These are phyloP conservation scores for Dreissena polymorpha DNA, from an alignment of 1,140 invertebrate genomes.

Conservation along the genomic window DNA sequence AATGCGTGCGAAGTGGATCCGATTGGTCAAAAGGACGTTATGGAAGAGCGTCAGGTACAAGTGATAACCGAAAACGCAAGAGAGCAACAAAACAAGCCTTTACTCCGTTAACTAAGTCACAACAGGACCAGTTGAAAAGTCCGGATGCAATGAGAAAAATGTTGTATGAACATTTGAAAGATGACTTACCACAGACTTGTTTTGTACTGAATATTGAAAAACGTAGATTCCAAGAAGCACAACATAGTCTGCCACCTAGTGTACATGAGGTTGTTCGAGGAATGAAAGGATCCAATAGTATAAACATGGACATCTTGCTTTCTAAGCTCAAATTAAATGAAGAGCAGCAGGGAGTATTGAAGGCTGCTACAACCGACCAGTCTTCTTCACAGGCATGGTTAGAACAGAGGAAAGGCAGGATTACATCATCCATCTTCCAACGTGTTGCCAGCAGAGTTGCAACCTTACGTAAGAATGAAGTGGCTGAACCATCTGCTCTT, in stretches of 20 bases:
- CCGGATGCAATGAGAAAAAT: too few relatives aligned
- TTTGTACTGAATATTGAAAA: too few relatives aligned
- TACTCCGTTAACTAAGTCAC: too few relatives aligned
- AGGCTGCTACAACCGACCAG: conserved; percentile 1
- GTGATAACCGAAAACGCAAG: background rate
- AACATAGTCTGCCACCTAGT: too few relatives aligned
- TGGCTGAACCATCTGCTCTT: background rate
- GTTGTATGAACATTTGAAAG: too few relatives aligned
- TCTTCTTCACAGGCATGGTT: background rate
- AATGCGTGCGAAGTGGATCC: background rate
- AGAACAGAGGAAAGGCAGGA: conserved; percentile 19
- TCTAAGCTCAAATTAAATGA: background rate
- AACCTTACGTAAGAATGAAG: conserved; percentile 12
- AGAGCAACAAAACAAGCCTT: background rate
- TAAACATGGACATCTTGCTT: background rate
- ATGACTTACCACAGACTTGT: too few relatives aligned
- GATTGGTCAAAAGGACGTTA: background rate
- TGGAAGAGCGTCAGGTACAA: too few relatives aligned
- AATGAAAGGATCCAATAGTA: background rate
- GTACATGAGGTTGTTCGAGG: background rate
- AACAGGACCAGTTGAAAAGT: too few relatives aligned
- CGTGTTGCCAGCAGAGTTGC: conserved; percentile 9
- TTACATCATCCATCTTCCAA: conserved; percentile 36
- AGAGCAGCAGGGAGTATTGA: background rate
- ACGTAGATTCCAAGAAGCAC: too few relatives aligned